Evolutionary conservation across 1,140 invertebrate genomes (phyloP), one percentile per base, ranked within the genome.

Genomic region (Atta cephalotes): DNA sequence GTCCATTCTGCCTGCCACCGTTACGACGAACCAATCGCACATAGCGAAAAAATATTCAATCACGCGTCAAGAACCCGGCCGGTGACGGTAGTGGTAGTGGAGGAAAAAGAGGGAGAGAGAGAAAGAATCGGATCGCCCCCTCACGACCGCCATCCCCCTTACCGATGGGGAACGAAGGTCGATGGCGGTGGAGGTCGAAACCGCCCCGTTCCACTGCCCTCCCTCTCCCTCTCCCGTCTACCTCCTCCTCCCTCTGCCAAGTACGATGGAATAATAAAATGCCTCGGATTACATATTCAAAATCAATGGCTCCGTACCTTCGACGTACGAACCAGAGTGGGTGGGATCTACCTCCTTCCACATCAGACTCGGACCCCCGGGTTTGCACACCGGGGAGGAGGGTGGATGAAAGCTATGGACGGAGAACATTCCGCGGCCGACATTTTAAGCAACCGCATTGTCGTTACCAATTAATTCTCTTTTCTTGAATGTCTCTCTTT

Each of bases 1-100:
- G 87, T 90, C 88, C 90, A 88, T 90, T 91, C 90, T 91, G 91
- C 92, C 92, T 92, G 93, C 88, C 89, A 90, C 82, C 89, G 89
- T 89, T 89, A 93, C 93, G 91, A 93, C 89, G 93, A 95, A 95
- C 94, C 94, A 95, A 95, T 95, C 94, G 94, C 93, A 93, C 93
- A 92, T 91, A 91, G 91, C 94, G 94, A 94, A 95, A 95, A 95
- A 95, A 95, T 95, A 95, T 95, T 95, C 94, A 94, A 95, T 95
- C 94, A 94, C 93, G 94, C 94, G 93, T 95, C 94, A 95, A 94
- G 94, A 92, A 94, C 80, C 58, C 53, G 80, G 70, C 70, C 70
- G 56, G 92, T 91, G 82, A 91, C 87, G 90, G 88, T 89, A 87
- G 90, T 78, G 85, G 84, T 79, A 87, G 62, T 79, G 63, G 89